phyloP scores from a whole-genome alignment of 2,797 vertebrate species.

The Coilia nasus region DNA sequence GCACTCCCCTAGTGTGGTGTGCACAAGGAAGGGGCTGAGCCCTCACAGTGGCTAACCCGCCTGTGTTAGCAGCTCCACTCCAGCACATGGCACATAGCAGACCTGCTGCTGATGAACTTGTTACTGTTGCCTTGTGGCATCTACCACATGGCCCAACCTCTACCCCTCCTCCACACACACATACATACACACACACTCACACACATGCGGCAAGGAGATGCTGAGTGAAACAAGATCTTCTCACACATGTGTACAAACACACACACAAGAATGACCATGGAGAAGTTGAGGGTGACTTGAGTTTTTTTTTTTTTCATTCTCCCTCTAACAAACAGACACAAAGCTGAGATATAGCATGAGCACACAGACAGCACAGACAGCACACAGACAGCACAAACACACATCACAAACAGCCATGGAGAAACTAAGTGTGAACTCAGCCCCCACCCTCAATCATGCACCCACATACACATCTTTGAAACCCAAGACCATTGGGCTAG shows the following conservation, averaged over 20 bases:
- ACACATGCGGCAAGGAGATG: neutral
- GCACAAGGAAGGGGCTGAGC: neutral
- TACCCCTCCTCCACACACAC: neutral
- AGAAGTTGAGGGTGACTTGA: neutral
- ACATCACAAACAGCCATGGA: neutral
- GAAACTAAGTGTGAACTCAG: neutral
- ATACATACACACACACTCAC: neutral
- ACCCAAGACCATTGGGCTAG: conserved; percentile 42
- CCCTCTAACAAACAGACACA: neutral
- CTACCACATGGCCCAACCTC: neutral
- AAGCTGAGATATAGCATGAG: no score
- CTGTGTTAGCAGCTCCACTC: neutral
- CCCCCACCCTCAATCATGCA: neutral
- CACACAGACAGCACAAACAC: neutral
- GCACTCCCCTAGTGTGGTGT: neutral
- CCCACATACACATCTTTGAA: conserved; percentile 36
- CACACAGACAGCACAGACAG: neutral
- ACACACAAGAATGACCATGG: conserved; percentile 39
- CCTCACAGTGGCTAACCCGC: neutral
- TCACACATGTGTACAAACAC: neutral
- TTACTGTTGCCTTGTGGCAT: neutral
- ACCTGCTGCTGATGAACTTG: neutral
- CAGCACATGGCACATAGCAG: neutral
- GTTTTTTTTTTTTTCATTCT: neutral
- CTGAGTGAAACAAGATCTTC: neutral